Conservation (phyloP, 2,797 vertebrate genomes). For the Halcyon leucocephala region DNA sequence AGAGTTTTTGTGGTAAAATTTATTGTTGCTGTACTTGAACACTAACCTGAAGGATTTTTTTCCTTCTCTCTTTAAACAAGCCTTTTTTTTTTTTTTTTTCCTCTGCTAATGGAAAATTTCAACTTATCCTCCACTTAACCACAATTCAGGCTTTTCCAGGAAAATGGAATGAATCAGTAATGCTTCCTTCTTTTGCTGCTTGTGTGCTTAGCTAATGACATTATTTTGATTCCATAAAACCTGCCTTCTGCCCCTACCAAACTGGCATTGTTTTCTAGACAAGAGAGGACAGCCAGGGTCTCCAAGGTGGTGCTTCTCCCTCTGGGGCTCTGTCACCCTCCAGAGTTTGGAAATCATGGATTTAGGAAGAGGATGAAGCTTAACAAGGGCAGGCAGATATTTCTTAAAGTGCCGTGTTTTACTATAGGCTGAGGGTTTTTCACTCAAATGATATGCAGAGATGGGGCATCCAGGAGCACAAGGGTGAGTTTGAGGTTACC, state of each 20-base stretch:
- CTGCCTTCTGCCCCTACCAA: not conserved
- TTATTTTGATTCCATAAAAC: not conserved
- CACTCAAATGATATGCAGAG: not conserved
- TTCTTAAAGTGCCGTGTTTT: not conserved
- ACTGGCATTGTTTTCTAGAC: not conserved
- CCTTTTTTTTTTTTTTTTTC: not conserved
- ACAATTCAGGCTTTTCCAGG: constrained; percentile 15
- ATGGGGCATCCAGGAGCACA: not conserved
- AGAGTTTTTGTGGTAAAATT: not conserved
- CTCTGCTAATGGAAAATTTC: constrained; percentile 26
- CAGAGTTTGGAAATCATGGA: not conserved
- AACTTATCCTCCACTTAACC: not conserved
- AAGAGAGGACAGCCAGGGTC: not conserved
- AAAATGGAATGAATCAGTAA: not conserved
- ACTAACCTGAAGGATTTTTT: not conserved
- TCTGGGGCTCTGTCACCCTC: not conserved
- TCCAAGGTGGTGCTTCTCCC: not conserved
- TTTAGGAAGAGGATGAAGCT: not conserved
- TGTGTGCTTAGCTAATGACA: not conserved
- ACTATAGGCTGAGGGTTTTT: not conserved
- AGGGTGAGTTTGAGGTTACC: not conserved
- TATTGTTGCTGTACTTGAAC: not conserved
- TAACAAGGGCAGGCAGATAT: not conserved
- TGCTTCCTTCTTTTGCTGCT: not conserved
- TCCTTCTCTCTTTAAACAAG: not conserved